These are phyloP conservation scores for Hetaerina titia DNA, from an alignment of 2,888 invertebrate genomes.

Conservation along the genomic window DNA sequence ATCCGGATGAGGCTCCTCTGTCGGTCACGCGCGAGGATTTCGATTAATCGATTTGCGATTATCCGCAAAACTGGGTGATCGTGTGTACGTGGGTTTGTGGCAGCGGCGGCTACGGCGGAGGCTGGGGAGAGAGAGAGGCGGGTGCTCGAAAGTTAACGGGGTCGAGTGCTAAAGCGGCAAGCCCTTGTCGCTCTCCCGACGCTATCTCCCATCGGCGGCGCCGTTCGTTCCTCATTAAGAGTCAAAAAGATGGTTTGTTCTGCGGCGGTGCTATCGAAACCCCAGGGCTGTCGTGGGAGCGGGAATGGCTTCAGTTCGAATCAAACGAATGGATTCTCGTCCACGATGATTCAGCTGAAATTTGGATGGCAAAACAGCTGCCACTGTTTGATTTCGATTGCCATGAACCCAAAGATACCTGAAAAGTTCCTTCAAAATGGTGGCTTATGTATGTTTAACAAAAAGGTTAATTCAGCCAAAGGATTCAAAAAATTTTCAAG, in stretches of 20 bases:
- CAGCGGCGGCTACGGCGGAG: background rate
- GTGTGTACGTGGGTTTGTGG: background rate
- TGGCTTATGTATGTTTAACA: too few relatives aligned
- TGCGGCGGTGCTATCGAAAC: background rate
- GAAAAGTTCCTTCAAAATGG: too few relatives aligned
- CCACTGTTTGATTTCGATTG: background rate
- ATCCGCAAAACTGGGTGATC: background rate
- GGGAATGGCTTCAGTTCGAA: too few relatives aligned
- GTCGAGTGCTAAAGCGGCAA: background rate
- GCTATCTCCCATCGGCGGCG: background rate
- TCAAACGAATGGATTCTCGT: background rate
- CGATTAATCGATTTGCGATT: conserved; percentile 35
- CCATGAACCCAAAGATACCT: background rate
- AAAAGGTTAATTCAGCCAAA: too few relatives aligned
- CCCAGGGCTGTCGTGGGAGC: background rate
- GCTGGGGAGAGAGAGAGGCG: background rate
- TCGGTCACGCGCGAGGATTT: background rate
- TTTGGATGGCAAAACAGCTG: background rate
- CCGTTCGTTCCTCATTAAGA: conserved; percentile 37
- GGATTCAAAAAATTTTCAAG: too few relatives aligned
- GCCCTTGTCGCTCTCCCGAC: conserved; percentile 12
- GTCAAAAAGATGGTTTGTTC: background rate
- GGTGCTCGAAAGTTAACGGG: background rate
- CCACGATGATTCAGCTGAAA: background rate
- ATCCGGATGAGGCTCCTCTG: background rate